Conservation (phyloP, 2,113 vertebrate species). For the Sorex fumeus region DNA sequence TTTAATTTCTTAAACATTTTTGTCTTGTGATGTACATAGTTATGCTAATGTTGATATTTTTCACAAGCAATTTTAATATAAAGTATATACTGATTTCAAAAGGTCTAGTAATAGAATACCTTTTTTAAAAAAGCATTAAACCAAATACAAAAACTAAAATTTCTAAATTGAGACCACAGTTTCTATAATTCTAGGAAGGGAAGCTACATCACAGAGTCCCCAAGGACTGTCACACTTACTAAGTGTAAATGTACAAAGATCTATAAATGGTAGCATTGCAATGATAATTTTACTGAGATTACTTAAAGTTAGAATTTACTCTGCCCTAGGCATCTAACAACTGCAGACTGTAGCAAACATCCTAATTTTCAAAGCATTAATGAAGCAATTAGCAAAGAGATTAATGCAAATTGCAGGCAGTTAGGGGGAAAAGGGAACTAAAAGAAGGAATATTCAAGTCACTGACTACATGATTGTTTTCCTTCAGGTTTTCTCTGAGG, state of each 20-base stretch:
- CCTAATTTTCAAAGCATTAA: slow-evolving; percentile 66
- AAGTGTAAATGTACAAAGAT: background rate
- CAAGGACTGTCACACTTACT: background rate
- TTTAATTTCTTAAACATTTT: slow-evolving; percentile 29
- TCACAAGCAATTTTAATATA: background rate
- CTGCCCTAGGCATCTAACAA: slow-evolving; percentile 37
- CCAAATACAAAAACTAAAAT: background rate
- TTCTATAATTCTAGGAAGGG: background rate
- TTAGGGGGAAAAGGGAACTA: slow-evolving; percentile 54
- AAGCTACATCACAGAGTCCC: background rate
- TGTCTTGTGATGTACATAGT: slow-evolving; percentile 20
- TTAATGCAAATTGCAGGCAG: slow-evolving; percentile 41
- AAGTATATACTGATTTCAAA: background rate
- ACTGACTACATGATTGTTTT: slow-evolving; percentile 38
- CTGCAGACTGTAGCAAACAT: slow-evolving; percentile 39
- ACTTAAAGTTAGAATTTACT: slow-evolving; percentile 62
- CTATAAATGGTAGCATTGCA: slow-evolving; percentile 7
- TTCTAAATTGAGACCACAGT: background rate
- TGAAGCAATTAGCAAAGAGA: slow-evolving; percentile 67
- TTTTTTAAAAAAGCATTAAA: slow-evolving; percentile 12
- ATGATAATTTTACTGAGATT: slow-evolving; percentile 49
- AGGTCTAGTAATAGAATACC: background rate
- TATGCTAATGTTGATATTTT: background rate
- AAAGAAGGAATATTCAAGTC: slow-evolving; percentile 54
- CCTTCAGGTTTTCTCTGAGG: slow-evolving; percentile 38